phyloP scores from a whole-genome alignment of 2,113 vertebrate genomes.

The Myiopsitta monachus region DNA sequence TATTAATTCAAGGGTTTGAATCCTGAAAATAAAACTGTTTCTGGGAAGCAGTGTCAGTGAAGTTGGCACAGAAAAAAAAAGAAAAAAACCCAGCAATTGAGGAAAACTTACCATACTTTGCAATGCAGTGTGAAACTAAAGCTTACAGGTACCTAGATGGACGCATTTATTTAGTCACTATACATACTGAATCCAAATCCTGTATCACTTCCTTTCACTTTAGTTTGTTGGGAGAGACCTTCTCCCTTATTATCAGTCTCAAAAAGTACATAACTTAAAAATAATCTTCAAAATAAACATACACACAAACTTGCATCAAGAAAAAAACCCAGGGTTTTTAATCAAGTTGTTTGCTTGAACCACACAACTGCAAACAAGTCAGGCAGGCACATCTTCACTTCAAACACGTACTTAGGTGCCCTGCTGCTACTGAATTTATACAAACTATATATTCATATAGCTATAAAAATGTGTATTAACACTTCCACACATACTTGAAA shows the following conservation, averaged over 20 bases:
- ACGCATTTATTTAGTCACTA: neutral
- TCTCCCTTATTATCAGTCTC: neutral
- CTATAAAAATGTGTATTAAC: neutral
- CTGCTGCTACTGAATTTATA: neutral
- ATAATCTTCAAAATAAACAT: neutral
- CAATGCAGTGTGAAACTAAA: neutral
- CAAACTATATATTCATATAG: neutral
- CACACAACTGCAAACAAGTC: neutral
- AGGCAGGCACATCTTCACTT: neutral
- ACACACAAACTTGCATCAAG: neutral
- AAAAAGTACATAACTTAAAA: neutral
- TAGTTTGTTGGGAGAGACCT: neutral
- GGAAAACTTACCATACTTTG: neutral
- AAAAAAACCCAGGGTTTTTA: neutral
- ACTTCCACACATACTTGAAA: neutral
- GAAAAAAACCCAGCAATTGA: neutral
- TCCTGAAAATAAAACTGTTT: constrained; percentile 25
- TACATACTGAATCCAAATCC: neutral
- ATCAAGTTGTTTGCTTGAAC: neutral
- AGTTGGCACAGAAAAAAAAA: neutral
- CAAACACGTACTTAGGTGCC: neutral
- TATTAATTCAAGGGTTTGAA: constrained; percentile 29
- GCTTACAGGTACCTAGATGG: neutral
- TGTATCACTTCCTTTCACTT: neutral
- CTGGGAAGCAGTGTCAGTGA: neutral